Conservation (phyloP, 2,888 invertebrate species). For the Cheilosia soror region DNA sequence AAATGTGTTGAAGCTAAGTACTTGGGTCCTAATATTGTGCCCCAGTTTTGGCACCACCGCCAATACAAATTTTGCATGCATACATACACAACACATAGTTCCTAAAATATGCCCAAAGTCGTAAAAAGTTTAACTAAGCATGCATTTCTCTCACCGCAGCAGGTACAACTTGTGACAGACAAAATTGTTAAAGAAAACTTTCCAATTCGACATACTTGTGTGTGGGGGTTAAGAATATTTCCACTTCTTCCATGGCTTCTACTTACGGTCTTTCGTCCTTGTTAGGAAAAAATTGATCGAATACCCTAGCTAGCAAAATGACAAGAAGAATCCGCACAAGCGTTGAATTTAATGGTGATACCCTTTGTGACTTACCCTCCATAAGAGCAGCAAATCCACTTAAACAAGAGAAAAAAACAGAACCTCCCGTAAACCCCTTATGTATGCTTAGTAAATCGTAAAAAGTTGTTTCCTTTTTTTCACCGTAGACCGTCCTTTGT, state of each 20-base stretch:
- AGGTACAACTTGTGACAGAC: not conserved
- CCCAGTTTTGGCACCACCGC: too few relatives aligned
- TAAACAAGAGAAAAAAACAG: not conserved
- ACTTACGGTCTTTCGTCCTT: not conserved
- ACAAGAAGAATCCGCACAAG: constrained; percentile 20
- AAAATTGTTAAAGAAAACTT: not conserved
- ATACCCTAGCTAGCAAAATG: constrained; percentile 9
- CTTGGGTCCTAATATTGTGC: too few relatives aligned
- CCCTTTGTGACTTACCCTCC: constrained; percentile 21
- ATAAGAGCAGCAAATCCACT: not conserved
- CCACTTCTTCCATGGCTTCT: not conserved
- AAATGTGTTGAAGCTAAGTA: too few relatives aligned
- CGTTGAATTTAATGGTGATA: constrained; percentile 31
- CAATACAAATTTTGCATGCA: too few relatives aligned
- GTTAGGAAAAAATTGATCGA: constrained; percentile 28
- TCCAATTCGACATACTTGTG: not conserved
- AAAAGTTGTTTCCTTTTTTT: not conserved
- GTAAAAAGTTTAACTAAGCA: too few relatives aligned
- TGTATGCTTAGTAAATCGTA: not conserved
- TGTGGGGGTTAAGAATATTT: not conserved
- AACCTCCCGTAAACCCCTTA: not conserved
- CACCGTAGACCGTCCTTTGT: not conserved
- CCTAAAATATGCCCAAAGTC: too few relatives aligned
- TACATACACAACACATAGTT: too few relatives aligned
- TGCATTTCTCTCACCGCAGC: too few relatives aligned